phyloP scores from a whole-genome alignment of 1,140 invertebrate species.

The Stegodyphus mimosarum region DNA sequence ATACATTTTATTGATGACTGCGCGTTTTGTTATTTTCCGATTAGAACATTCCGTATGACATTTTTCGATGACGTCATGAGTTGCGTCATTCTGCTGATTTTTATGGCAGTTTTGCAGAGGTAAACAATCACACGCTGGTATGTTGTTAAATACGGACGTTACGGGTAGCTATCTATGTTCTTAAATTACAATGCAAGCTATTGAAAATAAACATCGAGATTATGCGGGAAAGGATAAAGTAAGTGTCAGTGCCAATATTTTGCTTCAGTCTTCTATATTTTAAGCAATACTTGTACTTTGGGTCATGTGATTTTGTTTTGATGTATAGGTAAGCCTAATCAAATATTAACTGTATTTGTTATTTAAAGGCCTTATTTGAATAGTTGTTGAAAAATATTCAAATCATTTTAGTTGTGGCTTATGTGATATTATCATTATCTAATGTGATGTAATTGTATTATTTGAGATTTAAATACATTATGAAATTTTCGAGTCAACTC shows the following conservation, averaged over 20 bases:
- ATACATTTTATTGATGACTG: no score
- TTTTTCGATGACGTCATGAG: slow-evolving; percentile 30
- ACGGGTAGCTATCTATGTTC: slow-evolving; percentile 34
- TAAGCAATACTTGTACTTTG: slow-evolving; percentile 11
- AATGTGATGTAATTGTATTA: no score
- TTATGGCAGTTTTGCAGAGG: slow-evolving; percentile 60
- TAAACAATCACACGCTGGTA: slow-evolving; percentile 62
- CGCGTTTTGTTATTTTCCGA: no score
- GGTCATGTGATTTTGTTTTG: slow-evolving; percentile 60
- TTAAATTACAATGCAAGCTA: slow-evolving; percentile 60
- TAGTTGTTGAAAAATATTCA: no score
- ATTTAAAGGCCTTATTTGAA: no score
- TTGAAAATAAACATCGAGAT: slow-evolving; percentile 46
- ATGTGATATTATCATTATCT: no score
- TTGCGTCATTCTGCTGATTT: slow-evolving; percentile 60
- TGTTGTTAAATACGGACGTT: slow-evolving; percentile 56
- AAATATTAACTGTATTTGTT: not conserved
- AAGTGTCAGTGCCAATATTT: not conserved
- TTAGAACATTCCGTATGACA: not conserved
- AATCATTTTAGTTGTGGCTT: no score
- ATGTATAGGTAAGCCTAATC: slow-evolving; percentile 59
- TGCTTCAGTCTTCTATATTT: not conserved
- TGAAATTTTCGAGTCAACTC: no score
- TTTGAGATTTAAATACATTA: no score
- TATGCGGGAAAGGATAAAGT: slow-evolving; percentile 56